phyloP scores from a whole-genome alignment of 2,888 invertebrate species.

The Lysandra bellargus region DNA sequence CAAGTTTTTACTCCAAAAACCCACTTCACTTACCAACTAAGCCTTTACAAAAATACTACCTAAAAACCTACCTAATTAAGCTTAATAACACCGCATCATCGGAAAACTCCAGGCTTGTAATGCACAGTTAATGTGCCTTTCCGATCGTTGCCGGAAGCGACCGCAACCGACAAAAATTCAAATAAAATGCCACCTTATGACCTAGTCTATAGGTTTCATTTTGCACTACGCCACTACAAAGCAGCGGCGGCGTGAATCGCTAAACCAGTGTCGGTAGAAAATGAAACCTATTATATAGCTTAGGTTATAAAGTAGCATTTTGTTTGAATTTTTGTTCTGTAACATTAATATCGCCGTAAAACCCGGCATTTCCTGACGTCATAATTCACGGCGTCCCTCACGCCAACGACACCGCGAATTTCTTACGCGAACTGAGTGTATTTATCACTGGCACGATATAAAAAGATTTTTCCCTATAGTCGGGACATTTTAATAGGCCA shows the following conservation, averaged over 20 bases:
- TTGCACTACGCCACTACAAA: too few relatives aligned
- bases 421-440: slow-evolving; percentile 64
- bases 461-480: neutral
- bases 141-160: too few relatives aligned
- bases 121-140: slow-evolving; percentile 55
- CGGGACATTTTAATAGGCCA: too few relatives aligned
- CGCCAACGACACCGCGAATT: slow-evolving; percentile 65
- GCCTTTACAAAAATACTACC: slow-evolving; percentile 34
- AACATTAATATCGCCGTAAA: slow-evolving; percentile 62
- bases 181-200: too few relatives aligned
- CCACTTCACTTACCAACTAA: neutral
- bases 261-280: too few relatives aligned
- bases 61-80: slow-evolving; percentile 61
- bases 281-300: too few relatives aligned
- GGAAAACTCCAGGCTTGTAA: slow-evolving; percentile 72
- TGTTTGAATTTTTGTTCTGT: too few relatives aligned
- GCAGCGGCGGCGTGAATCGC: too few relatives aligned
- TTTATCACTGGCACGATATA: slow-evolving; percentile 55
- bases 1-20: neutral
- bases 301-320: too few relatives aligned
- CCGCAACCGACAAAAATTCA: too few relatives aligned
- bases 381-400: slow-evolving; percentile 65
- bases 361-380: slow-evolving; percentile 65
- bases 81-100: slow-evolving; percentile 66
- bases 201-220: too few relatives aligned